Evolutionary conservation across 2,797 vertebrate genomes (phyloP).

Genomic region (Eospalax fontanierii): DNA sequence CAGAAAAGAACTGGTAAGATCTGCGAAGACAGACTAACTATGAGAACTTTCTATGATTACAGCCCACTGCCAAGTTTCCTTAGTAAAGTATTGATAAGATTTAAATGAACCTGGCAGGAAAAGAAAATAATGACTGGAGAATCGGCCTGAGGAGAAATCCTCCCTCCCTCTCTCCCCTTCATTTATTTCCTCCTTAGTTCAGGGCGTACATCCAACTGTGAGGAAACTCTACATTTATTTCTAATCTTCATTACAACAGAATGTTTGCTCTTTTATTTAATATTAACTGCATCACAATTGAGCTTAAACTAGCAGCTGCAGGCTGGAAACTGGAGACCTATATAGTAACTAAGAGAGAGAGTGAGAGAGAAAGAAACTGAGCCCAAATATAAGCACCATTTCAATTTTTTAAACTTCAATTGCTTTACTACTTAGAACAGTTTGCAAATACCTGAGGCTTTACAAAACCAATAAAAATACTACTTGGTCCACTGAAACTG

Average conservation of each 20-base stretch:
- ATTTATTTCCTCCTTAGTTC: not conserved
- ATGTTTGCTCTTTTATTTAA: constrained; percentile 13
- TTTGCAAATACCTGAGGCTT: constrained; percentile 50
- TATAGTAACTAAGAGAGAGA: not conserved
- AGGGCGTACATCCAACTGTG: not conserved
- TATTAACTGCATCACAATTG: not conserved
- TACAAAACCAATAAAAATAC: constrained; percentile 62
- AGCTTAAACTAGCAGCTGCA: not conserved
- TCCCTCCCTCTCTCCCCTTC: not conserved
- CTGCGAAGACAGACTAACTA: not conserved
- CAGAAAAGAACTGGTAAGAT: not conserved
- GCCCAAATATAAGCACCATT: not conserved
- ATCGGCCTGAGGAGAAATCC: not conserved
- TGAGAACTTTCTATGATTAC: not conserved
- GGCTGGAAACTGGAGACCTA: not conserved
- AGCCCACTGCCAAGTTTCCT: not conserved
- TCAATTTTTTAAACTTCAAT: not conserved
- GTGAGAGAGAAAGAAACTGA: constrained; percentile 14
- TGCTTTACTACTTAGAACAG: constrained; percentile 50
- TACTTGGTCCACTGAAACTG: constrained; percentile 47
- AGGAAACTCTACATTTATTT: not conserved
- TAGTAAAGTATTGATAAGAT: constrained; percentile 23
- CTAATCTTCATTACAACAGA: not conserved
- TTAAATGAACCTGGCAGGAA: not conserved
- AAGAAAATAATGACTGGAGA: not conserved